Percentiles rank a stretch among this genome's conserved stretches.
Conservation (phyloP, 2,888 invertebrate species). For the Rhingia rostrata region DNA sequence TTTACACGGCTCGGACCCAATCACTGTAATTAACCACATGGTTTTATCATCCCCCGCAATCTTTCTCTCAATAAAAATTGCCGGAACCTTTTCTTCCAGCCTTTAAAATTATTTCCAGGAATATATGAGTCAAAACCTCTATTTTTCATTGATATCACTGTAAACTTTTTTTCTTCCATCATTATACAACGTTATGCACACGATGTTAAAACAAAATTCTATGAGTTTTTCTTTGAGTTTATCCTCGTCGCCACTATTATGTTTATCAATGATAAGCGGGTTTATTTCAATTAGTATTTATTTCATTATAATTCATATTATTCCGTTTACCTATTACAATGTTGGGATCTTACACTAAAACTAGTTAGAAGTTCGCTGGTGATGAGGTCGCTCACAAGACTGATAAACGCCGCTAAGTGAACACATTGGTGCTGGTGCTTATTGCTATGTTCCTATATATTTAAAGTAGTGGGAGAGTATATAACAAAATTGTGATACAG, state of each 20-base stretch:
- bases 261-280: neutral
- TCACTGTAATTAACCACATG: constrained; percentile 23
- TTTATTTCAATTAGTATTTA: neutral
- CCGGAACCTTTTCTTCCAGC: constrained; percentile 6
- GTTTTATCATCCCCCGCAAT: constrained; percentile 3
- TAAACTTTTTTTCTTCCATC: no score
- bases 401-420: no score
- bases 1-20: constrained; percentile 20
- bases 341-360: no score
- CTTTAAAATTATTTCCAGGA: constrained; percentile 25
- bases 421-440: no score
- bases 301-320: neutral
- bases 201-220: no score
- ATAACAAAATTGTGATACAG: no score
- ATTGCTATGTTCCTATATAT: no score
- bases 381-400: no score
- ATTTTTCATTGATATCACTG: constrained; percentile 1
- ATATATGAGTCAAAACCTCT: constrained; percentile 13
- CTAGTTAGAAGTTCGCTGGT: no score
- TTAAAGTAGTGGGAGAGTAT: no score
- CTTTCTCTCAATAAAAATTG: constrained; percentile 11
- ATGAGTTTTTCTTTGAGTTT: neutral
- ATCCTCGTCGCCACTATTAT: neutral
- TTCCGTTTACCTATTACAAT: neutral
- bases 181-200: no score